Conservation (phyloP, 2,888 invertebrate genomes). For the Petrolisthes manimaculis region DNA sequence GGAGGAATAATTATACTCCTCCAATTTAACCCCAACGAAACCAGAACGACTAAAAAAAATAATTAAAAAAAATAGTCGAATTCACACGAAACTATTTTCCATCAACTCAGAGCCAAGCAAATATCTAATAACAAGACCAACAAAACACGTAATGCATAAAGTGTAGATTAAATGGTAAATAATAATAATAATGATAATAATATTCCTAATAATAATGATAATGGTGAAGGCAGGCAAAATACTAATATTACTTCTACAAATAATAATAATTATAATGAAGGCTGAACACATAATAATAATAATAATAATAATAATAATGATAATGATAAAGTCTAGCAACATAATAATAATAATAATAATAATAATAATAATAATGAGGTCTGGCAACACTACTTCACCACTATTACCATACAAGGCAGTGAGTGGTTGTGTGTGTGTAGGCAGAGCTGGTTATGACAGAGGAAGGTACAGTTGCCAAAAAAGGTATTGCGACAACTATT, state of each 20-base stretch:
- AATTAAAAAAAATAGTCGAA: no score
- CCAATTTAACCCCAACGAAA: no score
- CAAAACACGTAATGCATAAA: not conserved
- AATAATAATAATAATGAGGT: not conserved
- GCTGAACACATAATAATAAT: constrained; percentile 1
- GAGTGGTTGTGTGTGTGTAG: no score
- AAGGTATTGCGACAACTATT: no score
- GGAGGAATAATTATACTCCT: no score
- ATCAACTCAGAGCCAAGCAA: no score
- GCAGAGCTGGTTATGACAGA: no score
- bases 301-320: no score
- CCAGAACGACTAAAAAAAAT: no score
- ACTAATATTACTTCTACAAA: not conserved
- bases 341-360: constrained; percentile 1
- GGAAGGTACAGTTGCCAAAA: no score
- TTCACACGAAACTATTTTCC: no score
- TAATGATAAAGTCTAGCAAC: no score
- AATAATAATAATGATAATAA: not conserved
- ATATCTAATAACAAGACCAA: not conserved
- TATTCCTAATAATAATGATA: not conserved
- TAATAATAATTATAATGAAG: not conserved
- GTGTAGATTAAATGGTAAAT: not conserved
- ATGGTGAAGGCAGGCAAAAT: not conserved
- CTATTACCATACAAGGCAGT: not conserved
- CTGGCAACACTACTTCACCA: not conserved